Base-by-base conservation (phyloP, 1,140 invertebrate genomes). In the Drosophila albomicans region DNA sequence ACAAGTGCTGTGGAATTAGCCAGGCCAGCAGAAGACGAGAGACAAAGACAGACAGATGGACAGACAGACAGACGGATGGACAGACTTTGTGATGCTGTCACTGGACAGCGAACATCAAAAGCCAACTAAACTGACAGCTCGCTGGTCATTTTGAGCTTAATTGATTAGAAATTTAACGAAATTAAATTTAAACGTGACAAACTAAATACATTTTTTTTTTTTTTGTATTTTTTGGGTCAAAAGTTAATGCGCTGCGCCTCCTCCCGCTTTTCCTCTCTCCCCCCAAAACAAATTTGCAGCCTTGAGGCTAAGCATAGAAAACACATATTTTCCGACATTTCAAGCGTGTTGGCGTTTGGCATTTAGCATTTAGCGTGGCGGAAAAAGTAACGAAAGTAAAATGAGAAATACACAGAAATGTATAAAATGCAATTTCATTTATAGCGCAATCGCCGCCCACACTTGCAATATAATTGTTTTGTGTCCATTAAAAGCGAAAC, bases 121-220 rank as follows among this genome's bases (percentile, higher is more conserved):
- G 64, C 74, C 46, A 77, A 67, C 28, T 35, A 63, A 63, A 62
- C 41, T 79, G 76, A 79, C 74, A 82, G 68, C 66, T 56, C 32
- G 46, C 25, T 70, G 35, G 59, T 43, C 48, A 62, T 57, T 82
- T 80, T 84, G 56, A 80, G 72, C 74, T 63, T 88, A 88, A 87
- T 87, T 87, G 85, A 78, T 87, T 84, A 81, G 65, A 87, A 76
- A 78, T 79, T 63, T 25, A 69, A 30, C 46, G 35, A 56, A 70
- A 63, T 70, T 75, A 41, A 61, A 54, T 68, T 62, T 68, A 46
- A 61, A 62, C 30, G 54, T 69, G 57, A 38, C 30, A 49, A 25
- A 56, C 25, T 11, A 32, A 41, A 48, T 62, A 62, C 20, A n/a
- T n/a, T n/a, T n/a, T 15, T 15, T 28, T 57, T 57, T n/a, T 16